phyloP scores from a whole-genome alignment of 2,797 vertebrate species.

The Poeciliopsis presidionis region DNA sequence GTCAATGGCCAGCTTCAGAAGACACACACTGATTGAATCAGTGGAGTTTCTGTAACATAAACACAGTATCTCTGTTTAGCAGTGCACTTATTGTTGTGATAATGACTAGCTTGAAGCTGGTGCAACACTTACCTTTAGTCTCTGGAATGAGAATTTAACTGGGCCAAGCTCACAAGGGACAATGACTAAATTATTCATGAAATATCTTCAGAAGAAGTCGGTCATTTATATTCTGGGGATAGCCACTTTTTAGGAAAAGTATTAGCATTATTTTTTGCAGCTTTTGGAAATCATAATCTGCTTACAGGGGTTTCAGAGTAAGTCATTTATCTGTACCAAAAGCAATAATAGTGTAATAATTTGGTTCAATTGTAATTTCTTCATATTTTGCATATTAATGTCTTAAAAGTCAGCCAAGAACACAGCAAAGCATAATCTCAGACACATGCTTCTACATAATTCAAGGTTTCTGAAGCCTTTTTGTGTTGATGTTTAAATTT shows the following conservation, averaged over 20 bases:
- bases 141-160: conserved; percentile 26
- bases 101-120: conserved; percentile 34
- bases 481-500: neutral
- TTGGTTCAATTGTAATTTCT: neutral
- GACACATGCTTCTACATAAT: neutral
- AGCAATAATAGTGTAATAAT: neutral
- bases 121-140: conserved; percentile 20
- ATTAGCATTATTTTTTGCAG: neutral
- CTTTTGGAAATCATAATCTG: neutral
- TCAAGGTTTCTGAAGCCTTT: neutral
- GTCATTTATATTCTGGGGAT: conserved; percentile 17
- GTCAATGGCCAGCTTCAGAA: conserved; percentile 48
- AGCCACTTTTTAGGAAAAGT: neutral
- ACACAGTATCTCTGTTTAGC: conserved; percentile 8
- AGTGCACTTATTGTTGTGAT: conserved; percentile 19
- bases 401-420: neutral
- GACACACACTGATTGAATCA: conserved; percentile 41
- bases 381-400: neutral
- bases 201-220: conserved; percentile 20
- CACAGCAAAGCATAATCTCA: neutral
- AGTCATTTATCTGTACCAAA: conserved; percentile 6
- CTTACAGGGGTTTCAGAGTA: neutral
- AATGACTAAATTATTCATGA: conserved; percentile 13
- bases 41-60: conserved; percentile 16
- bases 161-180: neutral